Percentiles rank a stretch among this genome's conserved stretches.
Evolutionary conservation across 1,140 invertebrate genomes (phyloP).

Genomic region (Bombus confusus): DNA sequence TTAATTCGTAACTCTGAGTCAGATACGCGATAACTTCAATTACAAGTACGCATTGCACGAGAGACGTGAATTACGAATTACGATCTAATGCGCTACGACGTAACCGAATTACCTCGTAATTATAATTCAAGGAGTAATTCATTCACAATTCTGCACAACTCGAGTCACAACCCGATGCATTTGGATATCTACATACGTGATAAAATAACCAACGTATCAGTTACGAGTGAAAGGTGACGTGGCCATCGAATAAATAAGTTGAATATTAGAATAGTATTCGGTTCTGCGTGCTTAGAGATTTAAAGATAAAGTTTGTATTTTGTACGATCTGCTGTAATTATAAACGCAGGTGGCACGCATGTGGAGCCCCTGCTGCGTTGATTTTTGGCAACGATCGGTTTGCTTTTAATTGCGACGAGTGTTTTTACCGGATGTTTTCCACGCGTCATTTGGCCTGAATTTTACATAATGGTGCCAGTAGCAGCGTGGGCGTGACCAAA

Average conservation of each 20-base stretch:
- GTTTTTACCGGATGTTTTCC: background rate
- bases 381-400: background rate
- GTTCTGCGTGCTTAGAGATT: background rate
- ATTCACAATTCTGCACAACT: background rate
- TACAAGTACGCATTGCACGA: too few species aligned
- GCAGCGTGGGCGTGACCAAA: background rate
- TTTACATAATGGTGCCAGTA: slow-evolving; percentile 23
- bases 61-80: background rate
- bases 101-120: background rate
- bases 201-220: too few species aligned
- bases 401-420: background rate
- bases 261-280: background rate
- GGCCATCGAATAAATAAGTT: too few species aligned
- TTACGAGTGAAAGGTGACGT: too few species aligned
- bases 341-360: background rate
- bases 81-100: background rate
- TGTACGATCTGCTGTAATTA: background rate
- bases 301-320: background rate
- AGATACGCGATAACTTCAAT: too few species aligned
- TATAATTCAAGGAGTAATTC: background rate
- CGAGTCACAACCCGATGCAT: background rate
- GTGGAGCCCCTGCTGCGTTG: background rate
- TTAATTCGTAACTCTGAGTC: too few species aligned
- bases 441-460: background rate
- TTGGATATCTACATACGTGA: background rate